Conservation (phyloP, 2,113 vertebrate species). For the Gymnogyps californianus region DNA sequence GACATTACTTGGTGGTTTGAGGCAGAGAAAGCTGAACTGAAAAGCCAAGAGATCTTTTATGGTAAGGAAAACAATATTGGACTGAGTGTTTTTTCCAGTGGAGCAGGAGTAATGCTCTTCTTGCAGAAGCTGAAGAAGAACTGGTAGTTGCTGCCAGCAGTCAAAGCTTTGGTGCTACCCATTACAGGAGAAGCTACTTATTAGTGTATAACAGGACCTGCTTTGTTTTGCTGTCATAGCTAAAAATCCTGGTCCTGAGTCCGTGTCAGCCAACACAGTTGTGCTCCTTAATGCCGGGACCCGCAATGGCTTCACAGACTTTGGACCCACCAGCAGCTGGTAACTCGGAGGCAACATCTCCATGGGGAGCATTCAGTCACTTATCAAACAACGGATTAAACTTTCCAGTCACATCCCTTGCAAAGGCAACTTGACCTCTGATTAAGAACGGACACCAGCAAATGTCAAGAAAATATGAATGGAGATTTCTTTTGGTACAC, state of each 20-base stretch:
- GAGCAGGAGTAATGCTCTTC: neutral
- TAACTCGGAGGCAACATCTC: neutral
- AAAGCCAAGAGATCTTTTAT: neutral
- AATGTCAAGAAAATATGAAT: neutral
- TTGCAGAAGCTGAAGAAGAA: neutral
- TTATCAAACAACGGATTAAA: neutral
- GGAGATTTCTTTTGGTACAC: neutral
- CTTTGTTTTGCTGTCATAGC: neutral
- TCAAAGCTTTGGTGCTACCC: neutral
- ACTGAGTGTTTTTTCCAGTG: neutral
- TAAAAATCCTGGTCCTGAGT: neutral
- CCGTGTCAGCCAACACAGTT: no score
- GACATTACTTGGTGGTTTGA: neutral
- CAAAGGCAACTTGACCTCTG: neutral
- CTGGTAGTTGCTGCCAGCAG: neutral
- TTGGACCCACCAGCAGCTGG: neutral
- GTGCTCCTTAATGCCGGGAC: neutral
- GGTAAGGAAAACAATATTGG: neutral
- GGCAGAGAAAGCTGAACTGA: neutral
- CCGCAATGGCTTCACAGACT: neutral
- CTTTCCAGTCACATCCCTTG: neutral
- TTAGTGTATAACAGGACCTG: neutral
- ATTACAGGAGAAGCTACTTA: neutral
- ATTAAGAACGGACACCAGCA: neutral
- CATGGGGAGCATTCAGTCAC: fast-evolving